Evolutionary conservation across 1,140 invertebrate species (phyloP), one percentile per base, ranked within the genome.

Genomic region (Octopus sinensis): DNA sequence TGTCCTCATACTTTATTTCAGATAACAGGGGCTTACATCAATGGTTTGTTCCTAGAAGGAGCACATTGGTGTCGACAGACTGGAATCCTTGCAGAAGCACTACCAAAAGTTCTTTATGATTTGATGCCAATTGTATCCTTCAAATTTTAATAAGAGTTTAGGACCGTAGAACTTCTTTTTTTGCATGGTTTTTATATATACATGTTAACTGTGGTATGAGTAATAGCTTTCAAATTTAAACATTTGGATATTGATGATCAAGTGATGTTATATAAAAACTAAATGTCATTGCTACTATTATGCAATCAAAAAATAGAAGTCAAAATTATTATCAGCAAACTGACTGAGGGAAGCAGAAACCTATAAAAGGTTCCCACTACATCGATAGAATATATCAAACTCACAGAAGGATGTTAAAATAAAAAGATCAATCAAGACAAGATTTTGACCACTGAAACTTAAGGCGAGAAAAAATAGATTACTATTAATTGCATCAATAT

Each of bases 111-210:
- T 51, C 85, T 91, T 23, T 88, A 90, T 84, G 90, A 91, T 79
- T 80, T 85, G 10, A 87, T 91, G 85, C 90, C 90, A 75, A 86
- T 91, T 83, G 89, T 91, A 90, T 90, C 88, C 88, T 90, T 90
- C 82, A 54, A 13, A 51, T 9, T 17, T 17, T 43, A 53, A 10
- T 10, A 9, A 23, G 13, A 5, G 9, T 75, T n/a, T 53, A 12
- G 4, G n/a, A 71, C 10, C 7, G 2, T 51, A 30, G 17, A 23
- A 53, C 10, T 76, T 9, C 43, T 81, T 43, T 54, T 13, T 30
- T 62, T 53, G 23, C 4, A 53, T 52, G 7, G 9, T 17, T 68
- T 54, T 75, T n/a, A 43, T 17, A 53, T 7, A 1, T 62, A n/a
- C 10, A 10, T 23, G 51, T 51, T 4, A 52, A 43, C 13, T 4